phyloP scores from a whole-genome alignment of 2,888 invertebrate genomes.

The Melangyna quadrimaculata region DNA sequence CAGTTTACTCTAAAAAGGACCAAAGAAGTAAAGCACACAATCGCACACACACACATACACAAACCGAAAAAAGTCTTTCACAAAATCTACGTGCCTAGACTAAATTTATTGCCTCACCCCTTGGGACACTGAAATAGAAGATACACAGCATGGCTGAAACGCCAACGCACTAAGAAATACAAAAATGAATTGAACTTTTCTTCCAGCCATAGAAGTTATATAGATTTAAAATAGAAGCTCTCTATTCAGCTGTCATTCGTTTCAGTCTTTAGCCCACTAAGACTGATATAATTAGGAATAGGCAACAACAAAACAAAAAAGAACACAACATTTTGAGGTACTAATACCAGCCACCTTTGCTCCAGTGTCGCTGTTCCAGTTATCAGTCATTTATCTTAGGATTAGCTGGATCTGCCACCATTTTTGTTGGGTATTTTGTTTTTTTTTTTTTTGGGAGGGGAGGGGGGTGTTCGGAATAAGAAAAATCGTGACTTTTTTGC shows the following conservation, averaged over 20 bases:
- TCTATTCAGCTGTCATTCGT: slow-evolving; percentile 20
- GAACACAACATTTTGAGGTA: not conserved
- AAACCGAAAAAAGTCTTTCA: slow-evolving; percentile 50
- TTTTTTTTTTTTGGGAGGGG: not conserved
- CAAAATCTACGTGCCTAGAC: slow-evolving; percentile 74
- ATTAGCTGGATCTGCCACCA: slow-evolving; percentile 52
- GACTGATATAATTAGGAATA: slow-evolving; percentile 66
- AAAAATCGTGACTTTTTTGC: slow-evolving; percentile 63
- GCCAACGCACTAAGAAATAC: not conserved
- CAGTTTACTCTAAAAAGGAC: not conserved
- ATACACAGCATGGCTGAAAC: not conserved
- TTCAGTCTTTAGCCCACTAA: slow-evolving; percentile 28
- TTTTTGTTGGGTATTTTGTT: slow-evolving; percentile 5
- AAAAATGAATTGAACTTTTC: slow-evolving; percentile 46
- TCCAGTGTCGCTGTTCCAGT: slow-evolving; percentile 60
- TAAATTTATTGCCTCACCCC: slow-evolving; percentile 74
- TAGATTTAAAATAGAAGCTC: slow-evolving; percentile 38
- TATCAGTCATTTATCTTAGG: slow-evolving; percentile 70
- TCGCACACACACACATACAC: not conserved
- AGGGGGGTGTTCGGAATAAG: not conserved
- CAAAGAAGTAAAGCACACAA: not conserved
- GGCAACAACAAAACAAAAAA: slow-evolving; percentile 19
- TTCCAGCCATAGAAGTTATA: slow-evolving; percentile 23
- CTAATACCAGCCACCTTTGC: slow-evolving; percentile 28
- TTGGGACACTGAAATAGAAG: slow-evolving; percentile 27